These are phyloP conservation scores for Tetraneura akinire DNA, from an alignment of 1,140 invertebrate species.

Conservation along the genomic window DNA sequence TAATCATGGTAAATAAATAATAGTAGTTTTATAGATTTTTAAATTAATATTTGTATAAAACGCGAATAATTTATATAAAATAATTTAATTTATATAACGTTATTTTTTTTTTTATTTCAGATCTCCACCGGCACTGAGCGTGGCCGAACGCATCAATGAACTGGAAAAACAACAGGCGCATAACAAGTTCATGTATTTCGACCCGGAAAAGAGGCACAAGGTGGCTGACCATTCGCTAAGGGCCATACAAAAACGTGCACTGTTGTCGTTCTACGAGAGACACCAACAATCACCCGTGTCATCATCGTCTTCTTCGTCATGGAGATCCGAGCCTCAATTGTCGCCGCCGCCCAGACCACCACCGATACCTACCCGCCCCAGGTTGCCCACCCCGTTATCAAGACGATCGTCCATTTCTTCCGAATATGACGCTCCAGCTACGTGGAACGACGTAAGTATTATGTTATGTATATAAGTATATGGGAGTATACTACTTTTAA, in stretches of 20 bases:
- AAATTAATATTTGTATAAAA: too few species aligned
- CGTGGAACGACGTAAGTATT: conserved; percentile 55
- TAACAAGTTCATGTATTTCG: conserved; percentile 69
- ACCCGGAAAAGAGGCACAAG: conserved; percentile 74
- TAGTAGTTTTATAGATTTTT: too few species aligned
- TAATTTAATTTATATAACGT: too few species aligned
- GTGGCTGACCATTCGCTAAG: conserved; percentile 77
- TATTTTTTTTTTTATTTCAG: conserved; percentile 53
- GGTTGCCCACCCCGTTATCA: conserved; percentile 62
- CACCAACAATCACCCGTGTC: conserved; percentile 67
- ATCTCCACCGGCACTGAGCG: conserved; percentile 63
- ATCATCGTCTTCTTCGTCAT: conserved; percentile 56
- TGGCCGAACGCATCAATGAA: conserved; percentile 75
- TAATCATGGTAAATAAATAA: too few species aligned
- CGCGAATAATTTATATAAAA: too few species aligned
- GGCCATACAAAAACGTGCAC: conserved; percentile 83
- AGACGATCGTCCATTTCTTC: conserved; percentile 70
- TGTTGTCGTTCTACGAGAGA: conserved; percentile 81
- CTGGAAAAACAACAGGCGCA: conserved; percentile 64
- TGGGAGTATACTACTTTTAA: too few species aligned
- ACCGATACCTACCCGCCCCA: conserved; percentile 64
- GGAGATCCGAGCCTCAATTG: conserved; percentile 67
- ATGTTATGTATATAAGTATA: background rate
- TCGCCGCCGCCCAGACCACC: conserved; percentile 55
- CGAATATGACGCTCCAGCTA: conserved; percentile 65